Base-by-base conservation (phyloP, 2,888 invertebrate species). In the Biston stratarius region DNA sequence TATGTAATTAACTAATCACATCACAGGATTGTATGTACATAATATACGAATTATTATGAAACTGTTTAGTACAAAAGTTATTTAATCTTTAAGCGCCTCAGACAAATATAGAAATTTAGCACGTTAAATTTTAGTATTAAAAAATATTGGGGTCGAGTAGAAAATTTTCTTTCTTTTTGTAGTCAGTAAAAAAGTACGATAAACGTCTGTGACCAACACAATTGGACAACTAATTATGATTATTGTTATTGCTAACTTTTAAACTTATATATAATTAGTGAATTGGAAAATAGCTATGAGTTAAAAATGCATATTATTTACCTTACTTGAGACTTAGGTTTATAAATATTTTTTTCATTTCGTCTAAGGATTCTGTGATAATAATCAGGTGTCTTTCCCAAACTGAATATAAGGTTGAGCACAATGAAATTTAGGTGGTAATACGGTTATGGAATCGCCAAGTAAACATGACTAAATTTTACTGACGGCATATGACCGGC, bases 21-120 rank as follows among this genome's bases (percentile, higher is more conserved):
- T 59, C 49, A 49, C 59, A 10, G n/a, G n/a, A 57, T 34, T 33
- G 5, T 45, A 36, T n/a, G 44, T 44, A 45, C 33, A 44, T 56
- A 56, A 56, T 56, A 12, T 9, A n/a, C 15, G 1, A 49, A 49
- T 42, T 59, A 49, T 49, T 59, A 59, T 24, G 47, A 59, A 48
- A 57, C 45, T 45, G 33, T 34, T 57, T n/a, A n/a, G n/a, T 57
- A 57, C 45, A 57, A 34, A 57, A 57, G 34, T 57, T 33, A 57
- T 36, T 45, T 57, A 33, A 55, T 55, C 34, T 57, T 34, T 33
- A 10, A 33, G n/a, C 6, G 33, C 45, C 3, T n/a, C 8, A 24
- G 24, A n/a, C 12, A 42, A 9, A 24, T 55, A 24, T 42, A 55
- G 42, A 42, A 24, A 24, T 24, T 24, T 24, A 24, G 24, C 24